A percentile compares a stretch with the other conserved stretches of the same genome.
phyloP scores from a whole-genome alignment of 2,888 invertebrate genomes.

The Ochropleura plecta region DNA sequence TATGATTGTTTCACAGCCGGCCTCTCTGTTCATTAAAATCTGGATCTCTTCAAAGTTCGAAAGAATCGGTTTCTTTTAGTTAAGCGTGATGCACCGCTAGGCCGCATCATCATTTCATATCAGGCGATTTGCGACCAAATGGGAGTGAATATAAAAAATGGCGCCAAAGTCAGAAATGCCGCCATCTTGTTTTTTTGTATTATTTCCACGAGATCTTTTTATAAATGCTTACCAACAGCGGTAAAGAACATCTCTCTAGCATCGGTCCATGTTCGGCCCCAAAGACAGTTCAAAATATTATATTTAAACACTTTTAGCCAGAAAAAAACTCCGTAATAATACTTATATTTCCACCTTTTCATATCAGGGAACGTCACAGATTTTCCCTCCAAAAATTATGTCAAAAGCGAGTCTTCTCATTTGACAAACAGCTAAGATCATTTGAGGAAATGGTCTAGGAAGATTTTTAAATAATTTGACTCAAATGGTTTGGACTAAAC shows the following conservation, averaged over 20 bases:
- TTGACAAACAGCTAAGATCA: slow-evolving; percentile 43
- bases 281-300: not conserved
- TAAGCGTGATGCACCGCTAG: no score
- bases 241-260: not conserved
- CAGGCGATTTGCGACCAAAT: no score
- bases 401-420: slow-evolving; percentile 21
- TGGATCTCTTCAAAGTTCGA: no score
- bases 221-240: not conserved
- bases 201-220: not conserved
- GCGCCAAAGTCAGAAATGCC: no score
- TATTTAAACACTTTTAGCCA: no score
- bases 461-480: slow-evolving; percentile 58
- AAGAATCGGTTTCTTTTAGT: no score
- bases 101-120: no score
- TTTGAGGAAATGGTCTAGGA: slow-evolving; percentile 17
- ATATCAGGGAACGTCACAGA: slow-evolving; percentile 1
- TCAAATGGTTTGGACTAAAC: slow-evolving; percentile 43
- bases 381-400: slow-evolving; percentile 15
- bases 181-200: no score
- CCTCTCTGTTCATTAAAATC: no score
- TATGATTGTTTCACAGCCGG: not conserved
- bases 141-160: no score
- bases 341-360: not conserved
- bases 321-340: not conserved
- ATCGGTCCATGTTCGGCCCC: not conserved